Evolutionary conservation across 2,888 invertebrate species (phyloP).

Genomic region (Kuschelorhynchus macadamiae): DNA sequence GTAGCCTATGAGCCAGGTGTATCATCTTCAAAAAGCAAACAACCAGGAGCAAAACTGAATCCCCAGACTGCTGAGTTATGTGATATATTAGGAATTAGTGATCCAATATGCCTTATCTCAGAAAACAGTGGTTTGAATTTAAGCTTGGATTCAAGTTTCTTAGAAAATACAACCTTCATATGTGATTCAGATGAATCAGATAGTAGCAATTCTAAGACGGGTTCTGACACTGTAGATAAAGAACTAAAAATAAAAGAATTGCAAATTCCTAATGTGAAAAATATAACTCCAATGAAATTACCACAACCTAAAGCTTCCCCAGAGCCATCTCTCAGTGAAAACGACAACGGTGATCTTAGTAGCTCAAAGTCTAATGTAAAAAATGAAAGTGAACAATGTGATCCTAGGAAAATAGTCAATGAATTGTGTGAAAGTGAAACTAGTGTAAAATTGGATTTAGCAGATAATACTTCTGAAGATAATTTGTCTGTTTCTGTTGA

Average conservation of each 20-base stretch:
- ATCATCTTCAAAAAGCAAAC: slow-evolving; percentile 52
- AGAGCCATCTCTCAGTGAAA: background rate
- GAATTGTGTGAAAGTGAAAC: too few relatives aligned
- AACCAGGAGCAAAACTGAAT: slow-evolving; percentile 72
- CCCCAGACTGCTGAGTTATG: slow-evolving; percentile 81
- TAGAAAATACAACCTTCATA: slow-evolving; percentile 47
- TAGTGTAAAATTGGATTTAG: too few relatives aligned
- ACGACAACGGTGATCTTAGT: background rate
- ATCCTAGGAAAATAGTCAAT: background rate
- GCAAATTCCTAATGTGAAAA: slow-evolving; percentile 53
- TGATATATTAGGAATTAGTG: slow-evolving; percentile 80
- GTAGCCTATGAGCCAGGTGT: slow-evolving; percentile 72
- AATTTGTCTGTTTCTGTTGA: background rate
- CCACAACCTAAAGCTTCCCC: slow-evolving; percentile 10
- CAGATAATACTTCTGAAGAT: background rate
- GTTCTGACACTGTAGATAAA: slow-evolving; percentile 42
- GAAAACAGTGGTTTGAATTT: slow-evolving; percentile 50
- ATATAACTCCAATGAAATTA: slow-evolving; percentile 25
- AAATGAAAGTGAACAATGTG: background rate
- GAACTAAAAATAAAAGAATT: slow-evolving; percentile 26
- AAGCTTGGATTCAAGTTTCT: slow-evolving; percentile 52
- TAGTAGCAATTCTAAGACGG: slow-evolving; percentile 28
- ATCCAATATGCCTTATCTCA: slow-evolving; percentile 74
- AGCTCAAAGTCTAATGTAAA: background rate
- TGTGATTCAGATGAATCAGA: slow-evolving; percentile 28